A percentile compares a stretch with the other conserved stretches of the same genome.
These are phyloP conservation scores for Mesorhabditis sp. DNA, from an alignment of 2,888 invertebrate genomes.

Conservation along the genomic window DNA sequence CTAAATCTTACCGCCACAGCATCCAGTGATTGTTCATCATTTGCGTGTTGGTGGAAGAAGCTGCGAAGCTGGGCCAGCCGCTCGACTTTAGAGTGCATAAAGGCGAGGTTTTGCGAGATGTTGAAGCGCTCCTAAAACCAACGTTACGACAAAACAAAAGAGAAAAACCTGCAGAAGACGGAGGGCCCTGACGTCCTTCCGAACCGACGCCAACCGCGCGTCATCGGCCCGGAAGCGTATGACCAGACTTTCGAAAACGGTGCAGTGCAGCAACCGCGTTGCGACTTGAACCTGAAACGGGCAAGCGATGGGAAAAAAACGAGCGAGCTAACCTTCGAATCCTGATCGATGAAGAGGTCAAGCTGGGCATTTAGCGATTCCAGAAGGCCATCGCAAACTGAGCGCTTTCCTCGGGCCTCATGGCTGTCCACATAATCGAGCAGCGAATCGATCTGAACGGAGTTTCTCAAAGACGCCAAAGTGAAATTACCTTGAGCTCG, in stretches of 20 bases:
- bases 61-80: neutral
- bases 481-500: too few relatives aligned
- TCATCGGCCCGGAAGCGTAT: neutral
- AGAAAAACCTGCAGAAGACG: neutral
- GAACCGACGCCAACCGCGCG: neutral
- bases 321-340: too few relatives aligned
- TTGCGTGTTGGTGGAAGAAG: neutral
- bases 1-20: too few relatives aligned
- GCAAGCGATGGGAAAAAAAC: neutral
- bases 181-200: neutral
- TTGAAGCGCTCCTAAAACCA: neutral
- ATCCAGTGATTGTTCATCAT: neutral
- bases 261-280: neutral
- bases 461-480: neutral
- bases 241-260: conserved; percentile 3
- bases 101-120: neutral
- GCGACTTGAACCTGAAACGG: neutral
- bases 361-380: too few relatives aligned
- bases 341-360: too few relatives aligned
- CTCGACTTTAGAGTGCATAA: neutral
- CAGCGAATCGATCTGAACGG: neutral
- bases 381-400: too few relatives aligned
- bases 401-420: neutral
- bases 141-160: neutral
- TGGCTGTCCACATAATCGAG: neutral